Conservation (phyloP, 2,888 invertebrate species). For the Tanytarsus gracilentus region DNA sequence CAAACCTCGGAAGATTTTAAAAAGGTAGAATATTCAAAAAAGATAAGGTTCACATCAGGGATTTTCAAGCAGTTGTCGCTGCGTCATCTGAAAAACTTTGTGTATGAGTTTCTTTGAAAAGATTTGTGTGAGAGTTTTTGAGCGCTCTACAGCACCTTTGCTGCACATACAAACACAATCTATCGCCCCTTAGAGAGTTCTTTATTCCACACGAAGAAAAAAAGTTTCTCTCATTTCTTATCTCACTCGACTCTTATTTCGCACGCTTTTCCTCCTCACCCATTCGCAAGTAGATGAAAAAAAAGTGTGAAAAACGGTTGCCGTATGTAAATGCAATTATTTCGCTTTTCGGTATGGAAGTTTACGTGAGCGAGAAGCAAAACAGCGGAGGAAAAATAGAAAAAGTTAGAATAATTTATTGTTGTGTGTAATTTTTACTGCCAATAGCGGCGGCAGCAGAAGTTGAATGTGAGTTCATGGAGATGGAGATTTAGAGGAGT, state of each 20-base stretch:
- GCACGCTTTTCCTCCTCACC: background rate
- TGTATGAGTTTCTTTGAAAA: background rate
- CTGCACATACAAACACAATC: background rate
- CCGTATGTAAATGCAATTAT: conserved; percentile 22
- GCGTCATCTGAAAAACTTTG: background rate
- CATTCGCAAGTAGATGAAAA: background rate
- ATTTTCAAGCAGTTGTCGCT: too few relatives aligned
- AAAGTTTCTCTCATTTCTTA: background rate
- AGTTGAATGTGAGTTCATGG: too few relatives aligned
- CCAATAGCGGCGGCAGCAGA: too few relatives aligned
- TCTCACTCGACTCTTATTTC: background rate
- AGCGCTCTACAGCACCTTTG: conserved; percentile 1
- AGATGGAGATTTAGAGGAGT: too few relatives aligned
- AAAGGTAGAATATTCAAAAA: too few relatives aligned
- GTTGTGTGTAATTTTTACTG: conserved; percentile 8
- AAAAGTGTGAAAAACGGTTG: conserved; percentile 3
- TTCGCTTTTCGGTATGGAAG: background rate
- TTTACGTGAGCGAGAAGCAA: background rate
- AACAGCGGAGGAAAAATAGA: conserved; percentile 9
- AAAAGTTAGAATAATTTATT: conserved; percentile 22
- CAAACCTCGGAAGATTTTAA: too few relatives aligned
- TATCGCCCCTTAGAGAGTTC: conserved; percentile 6
- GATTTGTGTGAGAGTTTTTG: background rate
- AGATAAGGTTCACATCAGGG: too few relatives aligned
- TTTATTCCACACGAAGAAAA: background rate